Evolutionary conservation across 2,113 vertebrate species (phyloP), one percentile per base, ranked within the genome.

Genomic region (Pithys albifrons): DNA sequence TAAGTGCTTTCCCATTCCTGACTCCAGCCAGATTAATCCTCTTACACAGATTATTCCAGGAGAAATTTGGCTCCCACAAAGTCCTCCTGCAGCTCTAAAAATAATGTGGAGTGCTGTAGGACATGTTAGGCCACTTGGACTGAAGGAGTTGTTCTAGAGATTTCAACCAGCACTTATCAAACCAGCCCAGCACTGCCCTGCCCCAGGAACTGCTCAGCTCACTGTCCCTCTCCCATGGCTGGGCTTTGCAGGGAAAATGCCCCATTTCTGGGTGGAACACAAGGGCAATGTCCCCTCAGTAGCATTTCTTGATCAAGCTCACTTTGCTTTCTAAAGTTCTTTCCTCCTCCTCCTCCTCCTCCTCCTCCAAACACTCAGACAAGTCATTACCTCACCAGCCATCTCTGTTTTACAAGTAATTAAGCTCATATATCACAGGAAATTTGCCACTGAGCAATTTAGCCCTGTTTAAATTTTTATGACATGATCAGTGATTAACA

Each of bases 11-110:
- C 84, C 94, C 73, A 91, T 70, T 87, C 84, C 88, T 75, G 73
- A 78, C 86, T 81, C 66, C 43, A 81, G 86, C 7, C 61, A 91
- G 48, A 91, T 96, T 96, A 95, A 95, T 93, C 82, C 93, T 95
- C 62, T 94, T 66, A 76, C 2, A 79, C 59, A 85, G 67, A 88
- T 95, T 94, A 97, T 80, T 95, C 82, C 88, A 77, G 45, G 51
- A 93, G 78, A 93, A 85, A 85, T 73, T 83, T 76, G 72, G 75
- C 93, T 96, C 67, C 71, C 67, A 91, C 41, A 62, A 91, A 91
- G 28, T 73, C 79, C 58, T 89, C 57, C 54, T 45, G 51, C 66
- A 85, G 61, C 85, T 73, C 87, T 85, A 89, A 91, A 95, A 85
- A 93, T 61, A 78, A 71, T 75, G 78, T 81, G 0, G 17, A 93